Evolutionary conservation across 1,140 invertebrate species (phyloP), one percentile per base, ranked within the genome.

Genomic region (Steinernema feltiae): DNA sequence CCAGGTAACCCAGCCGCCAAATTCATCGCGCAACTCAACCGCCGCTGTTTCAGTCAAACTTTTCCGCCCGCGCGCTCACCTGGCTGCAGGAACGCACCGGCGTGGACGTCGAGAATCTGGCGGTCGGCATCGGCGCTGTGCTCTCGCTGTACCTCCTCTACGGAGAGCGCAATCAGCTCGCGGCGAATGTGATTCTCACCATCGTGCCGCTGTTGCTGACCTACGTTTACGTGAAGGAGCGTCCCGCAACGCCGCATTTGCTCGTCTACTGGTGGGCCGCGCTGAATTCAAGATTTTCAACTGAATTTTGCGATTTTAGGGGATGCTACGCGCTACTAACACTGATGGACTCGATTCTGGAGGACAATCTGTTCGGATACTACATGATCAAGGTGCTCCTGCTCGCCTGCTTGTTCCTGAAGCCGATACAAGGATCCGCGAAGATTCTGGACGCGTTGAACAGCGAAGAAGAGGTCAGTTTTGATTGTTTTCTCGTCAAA

Each of bases 321-420:
- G 35, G 35, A 41, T 7, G 35, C 18, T 41, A 41, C 35, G 35
- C 35, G 35, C 35, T 41, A 18, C 18, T 41, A 18, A 41, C 35
- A 18, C 35, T 41, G 35, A 41, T 41, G 35, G 35, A 41, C 18
- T 41, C 35, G 35, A 41, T 18, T 7, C 18, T 41, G 35, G 35
- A 41, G 35, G 35, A 41, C 35, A 18, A 18, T 18, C 35, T 41
- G 7, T 78, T 78, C 75, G 77, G 76, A 18, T 79, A 81, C 3
- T 79, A 48, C 24, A 74, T 79, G 27, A 78, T 79, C 74, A 79
- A 79, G 32, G 35, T 30, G 1, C 80, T 80, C 31, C 78, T 74
- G 7, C 76, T 80, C 32, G 48, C 78, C 1, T 73, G 78, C n/a
- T 17, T 79, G 21, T 75, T 32, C 1, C n/a, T 73, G 24, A 31